phyloP scores from a whole-genome alignment of 2,113 vertebrate species.

The Prietella phreatophila region DNA sequence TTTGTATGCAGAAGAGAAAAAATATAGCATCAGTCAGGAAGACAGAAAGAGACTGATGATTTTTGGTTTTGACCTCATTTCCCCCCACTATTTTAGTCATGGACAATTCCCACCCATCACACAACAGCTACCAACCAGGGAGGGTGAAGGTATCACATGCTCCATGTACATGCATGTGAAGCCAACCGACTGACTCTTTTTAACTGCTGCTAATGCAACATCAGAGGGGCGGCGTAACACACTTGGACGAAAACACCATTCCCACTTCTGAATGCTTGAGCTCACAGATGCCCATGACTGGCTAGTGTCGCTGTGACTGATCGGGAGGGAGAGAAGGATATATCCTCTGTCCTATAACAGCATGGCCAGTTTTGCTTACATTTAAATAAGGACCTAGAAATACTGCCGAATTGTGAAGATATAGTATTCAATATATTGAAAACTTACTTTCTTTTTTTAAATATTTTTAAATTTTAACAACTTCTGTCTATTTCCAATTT shows the following conservation, averaged over 20 bases:
- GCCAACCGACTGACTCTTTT: not conserved
- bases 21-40: slow-evolving; percentile 1
- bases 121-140: not conserved
- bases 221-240: not conserved
- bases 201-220: not conserved
- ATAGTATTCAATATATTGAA: not conserved
- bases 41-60: not conserved
- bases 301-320: not conserved
- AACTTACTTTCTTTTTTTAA: not conserved
- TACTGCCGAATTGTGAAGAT: not conserved
- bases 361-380: not conserved
- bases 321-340: not conserved
- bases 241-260: not conserved
- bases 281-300: not conserved
- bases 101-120: not conserved
- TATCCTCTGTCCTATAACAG: too few relatives aligned
- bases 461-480: not conserved
- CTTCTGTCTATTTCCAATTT: not conserved
- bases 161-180: not conserved
- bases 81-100: not conserved
- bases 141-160: not conserved
- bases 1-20: slow-evolving; percentile 17
- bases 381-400: not conserved
- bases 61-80: not conserved
- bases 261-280: not conserved